phyloP scores from a whole-genome alignment of 2,113 vertebrate genomes.

The Anser cygnoides region DNA sequence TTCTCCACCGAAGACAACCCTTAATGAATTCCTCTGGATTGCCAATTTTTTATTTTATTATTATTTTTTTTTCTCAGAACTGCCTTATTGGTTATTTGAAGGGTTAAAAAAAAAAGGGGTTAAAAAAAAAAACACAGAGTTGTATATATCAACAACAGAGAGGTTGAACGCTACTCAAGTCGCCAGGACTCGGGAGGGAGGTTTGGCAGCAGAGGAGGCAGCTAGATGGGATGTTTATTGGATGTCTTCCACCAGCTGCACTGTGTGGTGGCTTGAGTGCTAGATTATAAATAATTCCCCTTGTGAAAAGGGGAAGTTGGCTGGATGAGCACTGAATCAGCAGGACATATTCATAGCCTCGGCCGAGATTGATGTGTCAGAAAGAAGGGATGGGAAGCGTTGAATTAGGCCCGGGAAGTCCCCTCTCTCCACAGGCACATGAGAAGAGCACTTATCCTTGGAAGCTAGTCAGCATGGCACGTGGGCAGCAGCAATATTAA shows the following conservation, averaged over 20 bases:
- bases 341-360: constrained; percentile 65
- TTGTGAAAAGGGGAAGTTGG: constrained; percentile 67
- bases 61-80: background rate
- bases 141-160: background rate
- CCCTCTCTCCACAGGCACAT: constrained; percentile 59
- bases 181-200: background rate
- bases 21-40: background rate
- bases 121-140: background rate
- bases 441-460: constrained; percentile 62
- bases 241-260: constrained; percentile 59
- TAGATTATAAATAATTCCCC: constrained; percentile 69
- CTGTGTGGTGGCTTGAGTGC: constrained; percentile 39
- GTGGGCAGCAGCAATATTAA: constrained; percentile 74
- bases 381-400: constrained; percentile 65
- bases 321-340: constrained; percentile 71
- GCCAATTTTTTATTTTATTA: too few relatives aligned
- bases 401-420: constrained; percentile 70
- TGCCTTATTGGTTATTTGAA: constrained; percentile 1
- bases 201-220: constrained; percentile 38
- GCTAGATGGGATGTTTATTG: constrained; percentile 41
- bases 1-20: background rate
- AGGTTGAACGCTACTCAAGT: background rate
- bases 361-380: constrained; percentile 42
- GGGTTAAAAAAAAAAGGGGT: accelerated
- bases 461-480: constrained; percentile 69